Evolutionary conservation across 2,888 invertebrate species (phyloP), one percentile per base, ranked within the genome.

Genomic region (Cryptocephalus primarius): DNA sequence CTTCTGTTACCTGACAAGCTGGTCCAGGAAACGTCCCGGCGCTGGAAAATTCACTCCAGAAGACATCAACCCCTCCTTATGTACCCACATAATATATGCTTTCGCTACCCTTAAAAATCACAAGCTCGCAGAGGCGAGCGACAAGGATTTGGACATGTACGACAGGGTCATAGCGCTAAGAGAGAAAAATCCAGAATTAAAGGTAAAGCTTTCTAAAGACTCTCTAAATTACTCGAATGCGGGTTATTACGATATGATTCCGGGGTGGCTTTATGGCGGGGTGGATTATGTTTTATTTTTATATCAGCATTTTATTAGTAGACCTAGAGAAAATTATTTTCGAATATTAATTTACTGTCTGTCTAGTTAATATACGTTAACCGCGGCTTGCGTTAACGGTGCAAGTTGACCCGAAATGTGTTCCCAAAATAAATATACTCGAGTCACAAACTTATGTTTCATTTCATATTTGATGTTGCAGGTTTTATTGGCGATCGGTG

Each of bases 1-100:
- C 3, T 85, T 95, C 61, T 97, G 97, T 70, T 96, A 96, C 70
- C 78, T 94, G 67, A 95, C 96, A 1, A 95, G 90, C 60, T 97
- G 96, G 95, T 91, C 95, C 0, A 83, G 88, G 50, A 94, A 94
- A 68, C 78, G 95, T 45, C 88, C 88, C 0, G 89, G 90, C 45
- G 77, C 82, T 4, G 94, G 92, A 9, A 86, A 86, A 64, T 96
- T 92, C 72, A 80, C 78, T 50, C 93, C 95, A 0, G 90, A 91
- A 58, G 85, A 92, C 66, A 82, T 96, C 38, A 88, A 94, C 63
- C 78, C 93, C 0, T 79, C 77, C 10, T 81, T 95, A 1, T 97
- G 96, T 69, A 95, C 95, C 0, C 95, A 96, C 69, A 75, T 97
- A 34, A 86, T 97, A 48, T 96, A 91, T 66, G 92, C 96, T 1